Evolutionary conservation across 2,888 invertebrate genomes (phyloP), one percentile per base, ranked within the genome.

Genomic region (Balanococcus diminutus): DNA sequence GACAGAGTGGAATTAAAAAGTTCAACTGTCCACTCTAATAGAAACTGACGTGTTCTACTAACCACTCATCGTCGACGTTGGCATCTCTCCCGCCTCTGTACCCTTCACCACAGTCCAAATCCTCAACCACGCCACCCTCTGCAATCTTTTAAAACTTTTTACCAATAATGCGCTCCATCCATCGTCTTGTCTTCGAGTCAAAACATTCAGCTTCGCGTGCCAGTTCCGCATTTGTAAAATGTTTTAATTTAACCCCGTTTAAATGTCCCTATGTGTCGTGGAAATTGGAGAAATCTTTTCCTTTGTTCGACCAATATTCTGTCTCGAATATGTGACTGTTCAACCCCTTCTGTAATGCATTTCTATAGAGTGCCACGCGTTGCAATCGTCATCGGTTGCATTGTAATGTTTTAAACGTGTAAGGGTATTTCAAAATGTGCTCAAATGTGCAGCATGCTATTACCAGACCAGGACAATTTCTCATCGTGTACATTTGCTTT

Each of bases 21-120:
- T 75, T 75, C 32, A 75, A 75, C 75, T 36, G 75, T 75, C 75
- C 75, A 75, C 75, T 75, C 22, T 75, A 75, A 75, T 75, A 36
- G 36, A 11, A 36, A 75, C 19, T 75, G 75, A 36, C 75, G 22
- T 36, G 75, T 75, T 75, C 36, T 36, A 16, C 3, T n/a, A 19
- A 36, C 75, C 36, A 2, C 28, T 22, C 31, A 42, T 61, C 4
- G 51, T 51, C 51, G 51, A 14, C 11, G 61, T 31, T 31, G 0
- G 8, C 9, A 36, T 31, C 28, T 19, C 28, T 11, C 28, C 1
- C 9, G 19, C 11, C 28, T 19, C 28, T 11, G 14, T 11, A 9
- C 25, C 67, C 28, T 67, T 67, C 25, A 1, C n/a, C n/a, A 22
- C 56, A 5, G 19, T 3, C 56, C n/a, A 3, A 2, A n/a, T 46